Percentiles rank a stretch among this genome's conserved stretches.
Evolutionary conservation across 1,140 invertebrate genomes (phyloP).

Genomic region (Tetragonula clypearis): DNA sequence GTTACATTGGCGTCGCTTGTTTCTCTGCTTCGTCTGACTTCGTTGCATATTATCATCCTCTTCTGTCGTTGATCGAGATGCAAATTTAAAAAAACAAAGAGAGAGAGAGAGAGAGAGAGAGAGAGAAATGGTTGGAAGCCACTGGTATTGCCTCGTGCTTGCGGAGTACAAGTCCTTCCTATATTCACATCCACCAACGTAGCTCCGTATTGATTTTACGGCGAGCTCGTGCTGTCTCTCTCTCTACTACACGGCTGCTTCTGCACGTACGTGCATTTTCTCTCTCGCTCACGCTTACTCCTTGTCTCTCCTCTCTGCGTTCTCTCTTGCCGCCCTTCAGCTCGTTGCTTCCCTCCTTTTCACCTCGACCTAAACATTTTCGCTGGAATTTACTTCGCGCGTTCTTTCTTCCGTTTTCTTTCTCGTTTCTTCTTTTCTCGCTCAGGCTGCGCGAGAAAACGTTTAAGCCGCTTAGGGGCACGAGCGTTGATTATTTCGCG

Average conservation of each 20-base stretch:
- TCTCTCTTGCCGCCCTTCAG: conserved; percentile 55
- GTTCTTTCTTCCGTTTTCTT: not conserved
- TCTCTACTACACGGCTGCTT: conserved; percentile 1
- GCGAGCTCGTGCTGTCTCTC: conserved; percentile 44
- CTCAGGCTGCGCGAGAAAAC: not conserved
- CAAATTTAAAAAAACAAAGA: no score
- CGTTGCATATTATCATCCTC: not conserved
- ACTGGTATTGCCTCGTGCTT: conserved; percentile 53
- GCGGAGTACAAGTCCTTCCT: conserved; percentile 51
- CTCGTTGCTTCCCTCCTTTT: conserved; percentile 13
- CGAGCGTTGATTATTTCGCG: not conserved
- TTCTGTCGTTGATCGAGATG: not conserved
- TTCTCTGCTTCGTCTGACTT: not conserved
- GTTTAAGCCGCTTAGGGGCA: not conserved
- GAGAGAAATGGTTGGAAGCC: conserved; percentile 42
- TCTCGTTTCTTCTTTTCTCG: no score
- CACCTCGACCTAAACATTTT: conserved; percentile 10
- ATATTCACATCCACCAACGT: conserved; percentile 64
- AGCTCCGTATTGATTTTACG: conserved; percentile 67
- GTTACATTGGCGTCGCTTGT: not conserved
- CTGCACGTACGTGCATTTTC: conserved; percentile 48
- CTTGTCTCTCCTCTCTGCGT: conserved; percentile 19
- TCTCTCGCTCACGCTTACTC: not conserved
- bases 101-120: not conserved
- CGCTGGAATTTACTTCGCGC: conserved; percentile 19